phyloP scores from a whole-genome alignment of 2,113 vertebrate genomes.

The Eudyptes chrysolophus region DNA sequence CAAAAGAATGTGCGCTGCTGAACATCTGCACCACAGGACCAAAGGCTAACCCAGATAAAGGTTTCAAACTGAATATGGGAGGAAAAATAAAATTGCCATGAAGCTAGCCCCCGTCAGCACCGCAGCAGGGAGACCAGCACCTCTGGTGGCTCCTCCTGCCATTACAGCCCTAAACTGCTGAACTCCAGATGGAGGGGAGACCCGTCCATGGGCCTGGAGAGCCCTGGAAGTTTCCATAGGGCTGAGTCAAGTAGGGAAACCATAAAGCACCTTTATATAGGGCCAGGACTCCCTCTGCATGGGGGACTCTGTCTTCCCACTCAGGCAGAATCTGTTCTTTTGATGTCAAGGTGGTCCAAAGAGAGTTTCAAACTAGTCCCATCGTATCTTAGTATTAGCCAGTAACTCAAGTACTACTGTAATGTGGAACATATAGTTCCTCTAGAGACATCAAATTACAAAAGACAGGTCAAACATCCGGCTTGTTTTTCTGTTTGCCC shows the following conservation, averaged over 20 bases:
- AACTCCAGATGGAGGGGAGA: background rate
- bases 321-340: background rate
- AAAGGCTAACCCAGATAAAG: background rate
- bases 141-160: background rate
- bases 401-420: background rate
- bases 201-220: background rate
- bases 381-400: background rate
- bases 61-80: background rate
- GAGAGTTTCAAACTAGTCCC: background rate
- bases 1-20: constrained; percentile 24
- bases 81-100: background rate
- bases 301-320: background rate
- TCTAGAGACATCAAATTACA: background rate
- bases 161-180: background rate
- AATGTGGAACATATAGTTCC: background rate
- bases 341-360: background rate
- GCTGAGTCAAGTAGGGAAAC: background rate
- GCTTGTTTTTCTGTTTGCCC: background rate
- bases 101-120: background rate
- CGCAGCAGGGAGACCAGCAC: background rate
- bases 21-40: background rate
- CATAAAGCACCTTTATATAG: background rate
- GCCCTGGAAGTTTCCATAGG: background rate
- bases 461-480: background rate
- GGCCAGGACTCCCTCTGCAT: background rate